phyloP scores from a whole-genome alignment of 2,113 vertebrate species.

The Leiothrix lutea region DNA sequence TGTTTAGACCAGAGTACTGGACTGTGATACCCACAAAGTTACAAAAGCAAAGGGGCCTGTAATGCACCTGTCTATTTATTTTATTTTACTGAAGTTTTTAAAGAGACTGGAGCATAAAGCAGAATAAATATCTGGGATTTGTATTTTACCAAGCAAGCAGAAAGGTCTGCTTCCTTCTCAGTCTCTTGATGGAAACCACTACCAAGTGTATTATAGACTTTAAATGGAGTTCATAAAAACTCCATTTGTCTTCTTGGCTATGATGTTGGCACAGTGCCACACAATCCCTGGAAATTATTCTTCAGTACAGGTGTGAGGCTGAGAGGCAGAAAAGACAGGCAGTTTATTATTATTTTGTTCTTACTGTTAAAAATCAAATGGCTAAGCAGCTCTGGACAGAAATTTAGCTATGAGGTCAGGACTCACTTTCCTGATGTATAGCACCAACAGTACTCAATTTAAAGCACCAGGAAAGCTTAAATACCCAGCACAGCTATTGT shows the following conservation, averaged over 20 bases:
- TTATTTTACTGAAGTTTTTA: neutral
- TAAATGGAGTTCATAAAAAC: neutral
- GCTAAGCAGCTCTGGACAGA: neutral
- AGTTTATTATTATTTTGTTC: neutral
- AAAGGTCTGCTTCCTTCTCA: neutral
- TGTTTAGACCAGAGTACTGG: neutral
- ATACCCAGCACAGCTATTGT: conserved; percentile 27
- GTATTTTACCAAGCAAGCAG: neutral
- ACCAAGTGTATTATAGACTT: neutral
- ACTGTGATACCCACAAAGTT: neutral
- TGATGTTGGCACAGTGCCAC: neutral
- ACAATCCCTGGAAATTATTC: neutral
- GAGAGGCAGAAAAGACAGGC: neutral
- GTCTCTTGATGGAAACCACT: neutral
- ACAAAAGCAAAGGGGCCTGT: neutral
- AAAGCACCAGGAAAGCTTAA: conserved; percentile 45
- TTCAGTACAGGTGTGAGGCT: neutral
- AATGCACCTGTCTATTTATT: neutral
- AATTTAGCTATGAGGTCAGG: conserved; percentile 49
- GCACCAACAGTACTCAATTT: conserved; percentile 36
- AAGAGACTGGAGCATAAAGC: neutral
- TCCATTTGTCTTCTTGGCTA: conserved; percentile 1
- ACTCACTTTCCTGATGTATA: conserved; percentile 27
- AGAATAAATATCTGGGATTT: neutral
- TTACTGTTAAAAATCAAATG: neutral